Conservation (phyloP, 35 echinoderm and acorn worm species). For the Apostichopus parvimensis region DNA sequence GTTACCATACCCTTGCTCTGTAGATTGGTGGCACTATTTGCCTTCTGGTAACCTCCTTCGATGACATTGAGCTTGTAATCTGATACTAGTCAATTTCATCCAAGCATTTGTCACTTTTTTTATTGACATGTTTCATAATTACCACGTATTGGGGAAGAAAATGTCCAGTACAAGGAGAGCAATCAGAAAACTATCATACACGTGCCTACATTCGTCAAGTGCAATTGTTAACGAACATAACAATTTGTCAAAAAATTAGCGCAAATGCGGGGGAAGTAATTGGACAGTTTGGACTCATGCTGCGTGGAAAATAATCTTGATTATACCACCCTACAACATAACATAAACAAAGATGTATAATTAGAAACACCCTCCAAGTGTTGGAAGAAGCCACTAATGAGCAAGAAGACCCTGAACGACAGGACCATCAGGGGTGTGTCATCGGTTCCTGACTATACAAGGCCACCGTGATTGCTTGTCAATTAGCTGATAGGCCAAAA, state of each 20-base stretch:
- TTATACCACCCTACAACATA: background rate
- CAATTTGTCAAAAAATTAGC: slow-evolving; percentile 45
- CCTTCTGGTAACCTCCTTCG: background rate
- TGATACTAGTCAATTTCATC: background rate
- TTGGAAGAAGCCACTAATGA: slow-evolving; percentile 29
- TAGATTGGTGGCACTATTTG: background rate
- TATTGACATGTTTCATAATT: background rate
- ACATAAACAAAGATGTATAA: slow-evolving; percentile 49
- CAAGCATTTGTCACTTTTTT: background rate
- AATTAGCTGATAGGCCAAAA: slow-evolving; percentile 6
- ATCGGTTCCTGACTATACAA: background rate
- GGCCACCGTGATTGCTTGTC: slow-evolving; percentile 29
- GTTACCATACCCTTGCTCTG: no score
- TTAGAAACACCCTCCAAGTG: slow-evolving; percentile 41
- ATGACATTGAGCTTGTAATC: background rate
- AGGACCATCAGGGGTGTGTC: slow-evolving; percentile 35
- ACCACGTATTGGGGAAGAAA: background rate
- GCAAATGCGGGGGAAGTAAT: slow-evolving; percentile 38
- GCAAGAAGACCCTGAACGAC: slow-evolving; percentile 28
- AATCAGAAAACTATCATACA: slow-evolving; percentile 3
- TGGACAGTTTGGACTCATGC: slow-evolving; percentile 25
- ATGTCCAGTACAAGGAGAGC: background rate
- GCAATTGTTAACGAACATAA: slow-evolving; percentile 51
- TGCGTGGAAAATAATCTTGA: background rate
- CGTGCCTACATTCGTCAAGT: slow-evolving; percentile 31